Percentiles rank a stretch among this genome's conserved stretches.
Evolutionary conservation across 2,888 invertebrate genomes (phyloP).

Genomic region (Neoitamus cyanurus): DNA sequence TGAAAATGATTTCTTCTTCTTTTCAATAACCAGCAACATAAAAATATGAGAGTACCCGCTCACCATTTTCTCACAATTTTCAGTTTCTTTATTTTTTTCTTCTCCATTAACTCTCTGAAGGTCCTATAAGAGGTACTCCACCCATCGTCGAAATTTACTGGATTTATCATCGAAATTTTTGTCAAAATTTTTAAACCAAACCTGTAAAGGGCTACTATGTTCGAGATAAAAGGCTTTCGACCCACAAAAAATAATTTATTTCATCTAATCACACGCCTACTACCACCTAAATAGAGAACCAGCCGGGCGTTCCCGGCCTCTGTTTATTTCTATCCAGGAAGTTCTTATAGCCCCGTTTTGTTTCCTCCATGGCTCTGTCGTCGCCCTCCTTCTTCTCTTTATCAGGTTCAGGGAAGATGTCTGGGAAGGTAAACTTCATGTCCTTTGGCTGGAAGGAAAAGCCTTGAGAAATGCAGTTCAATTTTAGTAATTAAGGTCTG

Average conservation of each 20-base stretch:
- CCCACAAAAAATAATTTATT: background rate
- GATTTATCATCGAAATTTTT: background rate
- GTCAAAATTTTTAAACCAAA: background rate
- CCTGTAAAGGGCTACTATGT: background rate
- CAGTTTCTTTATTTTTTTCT: background rate
- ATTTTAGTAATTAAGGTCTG: conserved; percentile 52
- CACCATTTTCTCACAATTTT: background rate
- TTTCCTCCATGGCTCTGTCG: conserved; percentile 73
- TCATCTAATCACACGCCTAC: background rate
- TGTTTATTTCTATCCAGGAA: conserved; percentile 75
- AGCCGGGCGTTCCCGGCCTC: conserved; percentile 79
- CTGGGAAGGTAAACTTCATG: conserved; percentile 80
- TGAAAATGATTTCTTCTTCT: no score
- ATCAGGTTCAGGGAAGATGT: conserved; percentile 71
- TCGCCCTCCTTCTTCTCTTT: conserved; percentile 68
- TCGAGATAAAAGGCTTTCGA: background rate
- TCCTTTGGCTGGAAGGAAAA: conserved; percentile 73
- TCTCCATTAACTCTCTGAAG: background rate
- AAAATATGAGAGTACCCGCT: background rate
- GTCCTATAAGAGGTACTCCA: background rate
- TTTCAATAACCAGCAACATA: background rate
- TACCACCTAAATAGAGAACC: conserved; percentile 75
- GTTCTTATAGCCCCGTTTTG: conserved; percentile 71
- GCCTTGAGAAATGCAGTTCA: background rate
- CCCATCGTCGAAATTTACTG: background rate